phyloP scores from a whole-genome alignment of 1,140 invertebrate genomes.

The Anoplophora glabripennis region DNA sequence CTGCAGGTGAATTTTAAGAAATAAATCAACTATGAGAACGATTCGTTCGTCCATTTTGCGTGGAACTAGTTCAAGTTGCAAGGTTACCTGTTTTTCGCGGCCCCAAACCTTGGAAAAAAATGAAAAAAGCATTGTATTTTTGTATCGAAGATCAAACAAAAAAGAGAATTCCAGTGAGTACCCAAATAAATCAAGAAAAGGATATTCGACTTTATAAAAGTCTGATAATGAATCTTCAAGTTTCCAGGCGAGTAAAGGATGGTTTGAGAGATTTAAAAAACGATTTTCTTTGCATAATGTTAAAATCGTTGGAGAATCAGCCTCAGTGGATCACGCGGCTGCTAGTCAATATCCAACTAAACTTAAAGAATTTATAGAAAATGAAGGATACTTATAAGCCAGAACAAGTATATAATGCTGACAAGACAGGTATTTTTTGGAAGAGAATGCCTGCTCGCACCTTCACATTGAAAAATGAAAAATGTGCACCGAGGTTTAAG shows the following conservation, averaged over 20 bases:
- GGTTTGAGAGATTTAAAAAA: slow-evolving; percentile 15
- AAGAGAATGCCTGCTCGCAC: slow-evolving; percentile 16
- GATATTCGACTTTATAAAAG: slow-evolving; percentile 7
- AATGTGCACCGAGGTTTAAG: slow-evolving; percentile 3
- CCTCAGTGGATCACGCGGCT: too few relatives aligned
- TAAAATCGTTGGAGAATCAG: slow-evolving; percentile 15
- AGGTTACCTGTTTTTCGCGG: not conserved
- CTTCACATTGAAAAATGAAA: slow-evolving; percentile 10
- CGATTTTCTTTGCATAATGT: slow-evolving; percentile 12
- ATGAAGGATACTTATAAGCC: too few relatives aligned
- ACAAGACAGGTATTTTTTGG: slow-evolving; percentile 13
- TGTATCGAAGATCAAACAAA: slow-evolving; percentile 10
- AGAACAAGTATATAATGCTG: slow-evolving; percentile 14
- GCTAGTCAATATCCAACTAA: too few relatives aligned
- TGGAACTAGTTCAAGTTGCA: slow-evolving; percentile 9
- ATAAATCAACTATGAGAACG: slow-evolving; percentile 10
- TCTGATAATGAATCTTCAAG: slow-evolving; percentile 7
- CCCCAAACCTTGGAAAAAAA: slow-evolving; percentile 10
- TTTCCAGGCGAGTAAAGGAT: slow-evolving; percentile 17
- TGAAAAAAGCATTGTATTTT: slow-evolving; percentile 8
- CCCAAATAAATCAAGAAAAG: slow-evolving; percentile 14
- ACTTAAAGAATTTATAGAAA: slow-evolving; percentile 10
- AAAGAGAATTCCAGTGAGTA: slow-evolving; percentile 9
- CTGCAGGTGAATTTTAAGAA: slow-evolving; percentile 4
- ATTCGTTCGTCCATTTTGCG: not conserved